Evolutionary conservation across 2,888 invertebrate genomes (phyloP).

Genomic region (Stictocephala bisonia): DNA sequence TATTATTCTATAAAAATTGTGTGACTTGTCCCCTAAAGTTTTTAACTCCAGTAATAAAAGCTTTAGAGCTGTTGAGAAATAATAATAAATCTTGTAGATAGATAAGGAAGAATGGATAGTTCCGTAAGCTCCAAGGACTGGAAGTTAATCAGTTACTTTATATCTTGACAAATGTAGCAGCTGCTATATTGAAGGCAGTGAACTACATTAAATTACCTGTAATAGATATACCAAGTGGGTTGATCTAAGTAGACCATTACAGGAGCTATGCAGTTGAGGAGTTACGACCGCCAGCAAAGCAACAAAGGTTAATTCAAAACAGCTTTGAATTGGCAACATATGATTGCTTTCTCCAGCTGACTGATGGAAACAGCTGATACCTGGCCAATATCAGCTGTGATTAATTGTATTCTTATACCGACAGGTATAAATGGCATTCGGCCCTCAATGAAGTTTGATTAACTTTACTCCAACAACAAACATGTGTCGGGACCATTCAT

Average conservation of each 20-base stretch:
- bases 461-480: slow-evolving; percentile 38
- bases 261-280: slow-evolving; percentile 20
- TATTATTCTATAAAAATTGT: too few species aligned
- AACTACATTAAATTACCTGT: too few species aligned
- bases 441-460: slow-evolving; percentile 42
- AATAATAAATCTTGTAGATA: too few species aligned
- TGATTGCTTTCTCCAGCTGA: slow-evolving; percentile 40
- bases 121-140: too few species aligned
- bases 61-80: too few species aligned
- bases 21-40: too few species aligned
- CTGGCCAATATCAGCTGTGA: slow-evolving; percentile 8
- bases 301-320: slow-evolving; percentile 38
- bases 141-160: too few species aligned
- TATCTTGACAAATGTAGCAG: too few species aligned
- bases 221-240: too few species aligned
- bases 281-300: slow-evolving; percentile 25
- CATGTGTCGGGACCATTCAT: slow-evolving; percentile 34
- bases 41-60: too few species aligned
- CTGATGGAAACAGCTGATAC: slow-evolving; percentile 35
- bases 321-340: slow-evolving; percentile 41
- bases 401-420: slow-evolving; percentile 39
- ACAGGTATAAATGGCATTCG: slow-evolving; percentile 40
- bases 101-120: too few species aligned
- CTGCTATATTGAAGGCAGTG: too few species aligned
- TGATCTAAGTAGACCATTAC: slow-evolving; percentile 16